Evolutionary conservation across 2,797 vertebrate genomes (phyloP), one percentile per base, ranked within the genome.

Genomic region (Tenualosa ilisha): DNA sequence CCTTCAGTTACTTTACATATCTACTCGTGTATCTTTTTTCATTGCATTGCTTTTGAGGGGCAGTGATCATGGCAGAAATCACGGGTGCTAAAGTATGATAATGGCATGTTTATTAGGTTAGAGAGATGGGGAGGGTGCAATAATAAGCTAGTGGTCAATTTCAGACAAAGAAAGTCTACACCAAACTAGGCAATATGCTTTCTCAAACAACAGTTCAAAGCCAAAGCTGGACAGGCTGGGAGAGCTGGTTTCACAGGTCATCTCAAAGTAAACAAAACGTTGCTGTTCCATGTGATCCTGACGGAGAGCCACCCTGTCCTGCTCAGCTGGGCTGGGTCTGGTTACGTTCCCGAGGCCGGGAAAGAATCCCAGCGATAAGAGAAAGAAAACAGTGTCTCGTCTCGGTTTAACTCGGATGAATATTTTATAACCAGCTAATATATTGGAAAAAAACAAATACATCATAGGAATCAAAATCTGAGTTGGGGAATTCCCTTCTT

Each of bases 31-130:
- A 1, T 46, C 20, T 22, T 5, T 65, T 37, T 72, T 72, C 11
- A 12, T 51, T 37, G 26, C 11, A 5, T 37, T 17, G 13, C 26
- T 72, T 68, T 72, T 72, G 0, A 37, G 24, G 22, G 37, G 15
- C 37, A 40, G 20, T 46, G 37, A 20, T 56, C 54, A 56, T 43
- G 72, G 6, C 37, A 79, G 6, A 24, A 63, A 24, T 2, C 7
- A 43, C 20, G 15, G 72, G 37, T 79, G 37, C 37, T 79, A 22
- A 72, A 6, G 31, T 72, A 72, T 72, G 72, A 2, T 79, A 79
- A 79, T 79, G 72, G 72, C 72, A 79, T 79, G 37, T 46, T 79
- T 79, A 79, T 79, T 79, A 79, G 37, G 17, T 40, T 79, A 61
- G 43, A 4, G 0, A 17, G 54, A 50, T 79, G 40, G 37, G 40